Conservation (phyloP, 2,113 vertebrate genomes). For the Arenaria interpres region DNA sequence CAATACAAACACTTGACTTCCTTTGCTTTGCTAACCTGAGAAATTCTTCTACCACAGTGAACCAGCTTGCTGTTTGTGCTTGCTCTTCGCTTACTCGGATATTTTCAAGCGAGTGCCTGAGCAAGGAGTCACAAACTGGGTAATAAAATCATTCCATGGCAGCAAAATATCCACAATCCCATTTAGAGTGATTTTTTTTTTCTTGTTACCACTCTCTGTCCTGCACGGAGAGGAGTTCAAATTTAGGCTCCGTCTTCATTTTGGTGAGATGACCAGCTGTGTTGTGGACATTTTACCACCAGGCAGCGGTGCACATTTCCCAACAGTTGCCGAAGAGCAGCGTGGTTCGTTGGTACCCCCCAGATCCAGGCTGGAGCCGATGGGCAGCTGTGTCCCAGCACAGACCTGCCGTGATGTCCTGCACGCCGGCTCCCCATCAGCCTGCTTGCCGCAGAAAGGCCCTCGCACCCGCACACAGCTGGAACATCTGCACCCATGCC, state of each 20-base stretch:
- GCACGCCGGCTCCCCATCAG: not conserved
- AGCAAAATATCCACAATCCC: not conserved
- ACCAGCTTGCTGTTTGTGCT: not conserved
- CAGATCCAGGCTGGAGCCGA: not conserved
- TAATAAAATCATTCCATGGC: not conserved
- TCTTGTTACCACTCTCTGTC: accelerated
- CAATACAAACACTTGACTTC: not conserved
- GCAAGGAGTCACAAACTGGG: not conserved
- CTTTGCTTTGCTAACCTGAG: not conserved
- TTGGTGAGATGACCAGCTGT: not conserved
- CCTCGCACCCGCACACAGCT: accelerated
- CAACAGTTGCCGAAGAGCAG: not conserved
- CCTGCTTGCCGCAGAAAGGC: not conserved
- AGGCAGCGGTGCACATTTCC: not conserved
- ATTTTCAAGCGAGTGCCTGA: not conserved
- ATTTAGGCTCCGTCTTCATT: not conserved
- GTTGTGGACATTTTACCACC: not conserved
- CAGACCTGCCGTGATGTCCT: accelerated
- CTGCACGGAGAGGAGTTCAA: not conserved
- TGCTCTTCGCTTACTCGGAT: not conserved
- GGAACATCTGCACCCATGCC: not conserved
- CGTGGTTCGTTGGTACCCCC: not conserved
- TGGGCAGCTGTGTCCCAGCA: not conserved
- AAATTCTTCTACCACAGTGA: not conserved
- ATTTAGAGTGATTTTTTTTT: not conserved